Base-by-base conservation (phyloP, 2,888 invertebrate genomes). In the Frankliniella intonsa region DNA sequence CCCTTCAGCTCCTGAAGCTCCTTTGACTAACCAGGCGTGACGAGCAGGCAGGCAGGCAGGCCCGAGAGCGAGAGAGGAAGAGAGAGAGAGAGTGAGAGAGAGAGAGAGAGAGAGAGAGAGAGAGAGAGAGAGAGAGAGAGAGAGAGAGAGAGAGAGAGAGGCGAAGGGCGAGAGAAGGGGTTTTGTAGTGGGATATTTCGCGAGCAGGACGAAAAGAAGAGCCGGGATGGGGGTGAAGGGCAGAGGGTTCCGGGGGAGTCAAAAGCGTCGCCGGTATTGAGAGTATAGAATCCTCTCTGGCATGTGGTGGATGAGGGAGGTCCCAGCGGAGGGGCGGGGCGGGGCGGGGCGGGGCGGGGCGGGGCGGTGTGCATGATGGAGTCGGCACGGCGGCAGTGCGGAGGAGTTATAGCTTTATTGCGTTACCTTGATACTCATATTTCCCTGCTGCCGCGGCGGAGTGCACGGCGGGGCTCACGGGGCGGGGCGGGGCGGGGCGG, bases 371-470 rank as follows among this genome's bases (percentile, higher is more conserved):
- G 38, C 38, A 38, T 38, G 38, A 38, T 38, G 38, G 38, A 38
- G 38, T 38, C 38, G 38, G 69, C 22, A 9, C 38, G 38, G 69
- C 22, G 25, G 69, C 11, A 69, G 69, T 11, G 55, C n/a, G 69
- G 69, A 22, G 69, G 69, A 76, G 69, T 76, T 76, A 25, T 76
- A 76, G 69, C 69, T 76, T 76, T 76, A 76, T 76, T 76, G 69
- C 69, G 69, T 76, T 76, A 76, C 69, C 22, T 76, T 25, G 69
- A 76, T 22, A 49, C 80, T 82, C 27, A 82, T 38, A 38, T 80
- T 76, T 81, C 81, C 50, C 69, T 27, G 38, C 38, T 38, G 38
- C 38, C 50, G 80, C 55, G 69, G 80, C 81, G 22, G 38, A 38
- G 38, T 38, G 38, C 38, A 27, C 80, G 69, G 50, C 69, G 80